Evolutionary conservation across 2,888 invertebrate genomes (phyloP).

Genomic region (Tricholauxania praeusta): DNA sequence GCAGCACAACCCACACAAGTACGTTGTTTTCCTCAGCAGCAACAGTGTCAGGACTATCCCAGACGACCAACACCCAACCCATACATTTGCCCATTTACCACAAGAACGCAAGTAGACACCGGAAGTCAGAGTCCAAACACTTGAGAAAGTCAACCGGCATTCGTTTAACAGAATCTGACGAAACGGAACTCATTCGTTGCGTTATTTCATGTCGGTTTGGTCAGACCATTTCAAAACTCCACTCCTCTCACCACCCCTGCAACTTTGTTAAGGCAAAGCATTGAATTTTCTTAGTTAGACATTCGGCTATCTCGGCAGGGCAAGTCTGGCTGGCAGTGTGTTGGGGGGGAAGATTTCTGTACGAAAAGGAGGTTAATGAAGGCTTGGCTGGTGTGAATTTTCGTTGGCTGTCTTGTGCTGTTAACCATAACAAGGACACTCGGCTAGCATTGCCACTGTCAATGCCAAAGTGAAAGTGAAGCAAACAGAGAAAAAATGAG

Average conservation of each 20-base stretch:
- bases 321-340: constrained; percentile 14
- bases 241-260: constrained; percentile 5
- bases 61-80: constrained; percentile 21
- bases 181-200: constrained; percentile 33
- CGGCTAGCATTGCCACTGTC: constrained; percentile 46
- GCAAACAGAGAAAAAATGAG: constrained; percentile 13
- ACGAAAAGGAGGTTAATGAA: constrained; percentile 36
- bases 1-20: neutral
- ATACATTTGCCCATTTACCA: neutral
- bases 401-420: constrained; percentile 36
- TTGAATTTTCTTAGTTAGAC: constrained; percentile 32
- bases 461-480: constrained; percentile 46
- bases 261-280: constrained; percentile 1
- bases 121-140: constrained; percentile 58
- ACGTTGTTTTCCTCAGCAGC: neutral
- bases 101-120: constrained; percentile 42
- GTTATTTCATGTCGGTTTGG: constrained; percentile 1
- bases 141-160: constrained; percentile 44
- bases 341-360: neutral
- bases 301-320: constrained; percentile 13
- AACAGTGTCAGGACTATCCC: neutral
- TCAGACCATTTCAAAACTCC: neutral
- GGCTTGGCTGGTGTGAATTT: constrained; percentile 36
- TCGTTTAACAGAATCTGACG: constrained; percentile 37
- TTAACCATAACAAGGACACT: constrained; percentile 43